These are phyloP conservation scores for Mesopsocus fuscifrons DNA, from an alignment of 2,888 invertebrate genomes.

Conservation along the genomic window DNA sequence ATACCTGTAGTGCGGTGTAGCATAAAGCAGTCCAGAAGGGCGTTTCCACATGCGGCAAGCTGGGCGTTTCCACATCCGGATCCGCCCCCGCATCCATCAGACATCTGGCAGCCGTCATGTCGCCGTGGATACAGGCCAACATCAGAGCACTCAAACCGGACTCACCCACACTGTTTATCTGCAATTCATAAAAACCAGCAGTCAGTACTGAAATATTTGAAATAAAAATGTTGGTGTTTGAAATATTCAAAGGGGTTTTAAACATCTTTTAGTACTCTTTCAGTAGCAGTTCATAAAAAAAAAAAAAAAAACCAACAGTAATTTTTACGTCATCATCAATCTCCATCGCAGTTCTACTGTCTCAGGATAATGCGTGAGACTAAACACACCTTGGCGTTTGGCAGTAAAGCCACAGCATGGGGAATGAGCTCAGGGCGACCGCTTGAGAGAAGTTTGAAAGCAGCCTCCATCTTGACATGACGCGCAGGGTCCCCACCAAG, in stretches of 20 bases:
- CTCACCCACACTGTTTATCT: slow-evolving; percentile 56
- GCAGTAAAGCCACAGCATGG: slow-evolving; percentile 54
- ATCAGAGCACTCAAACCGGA: slow-evolving; percentile 66
- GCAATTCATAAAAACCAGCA: too few species aligned
- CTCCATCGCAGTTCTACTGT: too few species aligned
- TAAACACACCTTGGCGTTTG: slow-evolving; percentile 42
- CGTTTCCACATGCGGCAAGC: slow-evolving; percentile 40
- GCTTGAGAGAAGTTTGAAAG: slow-evolving; percentile 62
- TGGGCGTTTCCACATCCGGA: slow-evolving; percentile 61
- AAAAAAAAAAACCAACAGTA: neutral
- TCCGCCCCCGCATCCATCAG: slow-evolving; percentile 65
- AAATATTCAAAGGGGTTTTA: neutral
- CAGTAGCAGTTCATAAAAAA: too few species aligned
- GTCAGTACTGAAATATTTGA: too few species aligned
- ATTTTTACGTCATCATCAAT: neutral
- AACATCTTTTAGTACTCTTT: too few species aligned
- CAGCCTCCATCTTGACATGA: slow-evolving; percentile 48
- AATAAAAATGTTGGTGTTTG: too few species aligned
- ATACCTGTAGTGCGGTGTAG: slow-evolving; percentile 40
- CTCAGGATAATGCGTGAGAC: too few species aligned
- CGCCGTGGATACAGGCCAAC: slow-evolving; percentile 62
- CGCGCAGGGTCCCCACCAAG: slow-evolving; percentile 34
- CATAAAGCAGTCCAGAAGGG: slow-evolving; percentile 79
- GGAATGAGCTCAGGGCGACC: slow-evolving; percentile 60
- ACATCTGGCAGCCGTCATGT: slow-evolving; percentile 53